Evolutionary conservation across 1,140 invertebrate genomes (phyloP).

Genomic region (Platorchestia sp.): DNA sequence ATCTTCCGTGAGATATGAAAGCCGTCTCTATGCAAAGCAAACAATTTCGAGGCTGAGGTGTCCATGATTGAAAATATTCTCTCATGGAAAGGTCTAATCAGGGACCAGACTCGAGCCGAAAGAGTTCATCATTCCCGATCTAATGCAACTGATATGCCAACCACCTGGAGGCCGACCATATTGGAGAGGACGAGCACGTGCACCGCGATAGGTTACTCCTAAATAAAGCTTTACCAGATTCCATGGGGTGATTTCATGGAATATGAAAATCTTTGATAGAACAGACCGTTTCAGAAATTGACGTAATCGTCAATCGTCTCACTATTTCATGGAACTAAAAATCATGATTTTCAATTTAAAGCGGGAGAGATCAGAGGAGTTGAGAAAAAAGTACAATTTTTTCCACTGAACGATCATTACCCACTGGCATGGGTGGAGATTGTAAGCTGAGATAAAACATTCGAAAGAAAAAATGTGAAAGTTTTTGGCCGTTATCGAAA

Average conservation of each 20-base stretch:
- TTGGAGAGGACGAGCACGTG: neutral
- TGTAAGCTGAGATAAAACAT: neutral
- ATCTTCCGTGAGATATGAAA: neutral
- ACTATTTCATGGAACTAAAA: neutral
- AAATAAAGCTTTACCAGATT: neutral
- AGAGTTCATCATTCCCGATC: neutral
- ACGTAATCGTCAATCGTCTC: neutral
- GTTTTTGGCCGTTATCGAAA: neutral
- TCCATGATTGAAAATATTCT: slow-evolving; percentile 10
- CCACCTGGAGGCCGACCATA: neutral
- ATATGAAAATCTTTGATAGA: neutral
- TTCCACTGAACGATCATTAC: neutral
- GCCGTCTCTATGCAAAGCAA: neutral
- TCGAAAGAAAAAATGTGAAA: neutral
- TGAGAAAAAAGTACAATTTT: neutral
- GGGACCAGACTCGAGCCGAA: neutral
- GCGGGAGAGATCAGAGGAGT: neutral
- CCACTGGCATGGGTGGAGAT: neutral
- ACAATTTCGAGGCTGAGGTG: neutral
- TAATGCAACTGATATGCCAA: neutral
- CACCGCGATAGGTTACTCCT: neutral
- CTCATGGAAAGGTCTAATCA: neutral
- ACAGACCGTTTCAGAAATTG: neutral
- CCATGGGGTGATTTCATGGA: neutral
- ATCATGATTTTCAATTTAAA: neutral